These are phyloP conservation scores for Sitta carolinensis DNA, from an alignment of 2,797 vertebrate species.

Conservation along the genomic window DNA sequence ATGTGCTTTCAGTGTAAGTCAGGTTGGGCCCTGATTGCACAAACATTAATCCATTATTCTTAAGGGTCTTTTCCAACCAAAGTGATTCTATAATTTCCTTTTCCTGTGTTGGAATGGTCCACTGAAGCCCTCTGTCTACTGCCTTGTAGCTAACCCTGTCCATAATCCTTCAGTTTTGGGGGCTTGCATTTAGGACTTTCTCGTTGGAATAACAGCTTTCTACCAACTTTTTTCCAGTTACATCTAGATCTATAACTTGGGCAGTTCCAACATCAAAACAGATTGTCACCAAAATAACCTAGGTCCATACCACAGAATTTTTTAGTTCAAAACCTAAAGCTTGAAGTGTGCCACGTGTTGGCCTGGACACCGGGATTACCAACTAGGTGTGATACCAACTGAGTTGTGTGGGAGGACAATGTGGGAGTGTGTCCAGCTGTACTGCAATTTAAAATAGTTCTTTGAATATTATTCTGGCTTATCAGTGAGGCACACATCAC, in stretches of 20 bases:
- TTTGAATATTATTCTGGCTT: background rate
- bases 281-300: background rate
- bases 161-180: background rate
- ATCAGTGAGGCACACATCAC: background rate
- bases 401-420: background rate
- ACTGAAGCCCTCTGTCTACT: background rate
- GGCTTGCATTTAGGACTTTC: background rate
- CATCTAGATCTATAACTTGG: background rate
- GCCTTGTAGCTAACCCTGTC: background rate
- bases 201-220: background rate
- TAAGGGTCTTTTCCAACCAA: background rate
- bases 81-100: background rate
- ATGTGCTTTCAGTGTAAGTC: background rate
- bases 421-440: background rate
- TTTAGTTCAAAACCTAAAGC: background rate
- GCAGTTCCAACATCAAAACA: background rate
- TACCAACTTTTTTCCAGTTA: background rate
- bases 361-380: fast-evolving
- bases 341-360: background rate
- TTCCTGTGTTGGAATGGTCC: background rate
- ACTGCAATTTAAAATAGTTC: background rate
- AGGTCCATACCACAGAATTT: background rate
- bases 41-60: background rate
- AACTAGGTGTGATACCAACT: background rate
- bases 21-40: background rate